phyloP scores from a whole-genome alignment of 2,797 vertebrate genomes.

The Danio aesculapii region DNA sequence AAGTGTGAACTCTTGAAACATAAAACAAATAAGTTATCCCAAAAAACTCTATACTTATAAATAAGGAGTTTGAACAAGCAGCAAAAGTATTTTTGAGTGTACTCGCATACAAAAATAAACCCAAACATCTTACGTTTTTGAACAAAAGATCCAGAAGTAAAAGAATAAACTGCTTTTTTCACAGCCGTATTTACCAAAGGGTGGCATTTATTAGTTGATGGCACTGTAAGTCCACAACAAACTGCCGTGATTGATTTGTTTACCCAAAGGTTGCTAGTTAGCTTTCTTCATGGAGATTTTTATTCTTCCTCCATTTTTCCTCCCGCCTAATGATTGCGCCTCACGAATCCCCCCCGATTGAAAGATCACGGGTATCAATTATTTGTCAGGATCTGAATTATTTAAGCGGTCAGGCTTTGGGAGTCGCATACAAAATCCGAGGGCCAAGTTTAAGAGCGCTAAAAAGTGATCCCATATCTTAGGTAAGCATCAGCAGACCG shows the following conservation, averaged over 20 bases:
- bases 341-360: constrained; percentile 52
- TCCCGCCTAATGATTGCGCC: constrained; percentile 33
- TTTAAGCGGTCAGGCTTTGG: constrained; percentile 55
- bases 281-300: constrained; percentile 36
- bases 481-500: constrained; percentile 49
- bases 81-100: no score
- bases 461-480: constrained; percentile 50
- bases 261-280: constrained; percentile 41
- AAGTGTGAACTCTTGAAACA: no score
- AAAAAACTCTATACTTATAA: no score
- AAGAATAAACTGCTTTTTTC: no score
- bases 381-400: constrained; percentile 70
- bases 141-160: no score
- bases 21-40: no score
- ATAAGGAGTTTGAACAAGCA: no score
- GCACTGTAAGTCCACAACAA: not conserved
- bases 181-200: no score
- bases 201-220: no score
- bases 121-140: no score
- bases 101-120: no score
- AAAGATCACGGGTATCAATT: constrained; percentile 66
- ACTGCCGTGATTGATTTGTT: constrained; percentile 31
- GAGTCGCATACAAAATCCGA: constrained; percentile 56
- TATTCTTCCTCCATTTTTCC: not conserved
- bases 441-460: constrained; percentile 50